Percentiles rank a stretch among this genome's conserved stretches.
Conservation (phyloP, 2,113 vertebrate genomes). For the Spea bombifrons region DNA sequence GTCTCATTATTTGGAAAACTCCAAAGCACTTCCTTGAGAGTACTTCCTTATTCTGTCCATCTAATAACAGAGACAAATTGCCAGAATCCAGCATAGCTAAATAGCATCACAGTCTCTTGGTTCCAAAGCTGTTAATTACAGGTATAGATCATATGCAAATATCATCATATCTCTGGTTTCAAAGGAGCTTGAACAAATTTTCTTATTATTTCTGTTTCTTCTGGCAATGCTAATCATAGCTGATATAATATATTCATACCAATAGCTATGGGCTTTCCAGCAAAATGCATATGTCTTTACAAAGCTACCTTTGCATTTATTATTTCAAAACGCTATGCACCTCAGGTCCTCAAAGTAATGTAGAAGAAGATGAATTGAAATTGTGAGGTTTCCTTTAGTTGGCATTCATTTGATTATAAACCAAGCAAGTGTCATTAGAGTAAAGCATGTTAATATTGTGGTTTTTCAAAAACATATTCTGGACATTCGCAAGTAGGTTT, state of each 20-base stretch:
- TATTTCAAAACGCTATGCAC: not conserved
- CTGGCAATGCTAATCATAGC: constrained; percentile 16
- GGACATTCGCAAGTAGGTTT: too few relatives aligned
- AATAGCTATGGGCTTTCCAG: not conserved
- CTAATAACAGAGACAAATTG: constrained; percentile 42
- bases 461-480: too few relatives aligned
- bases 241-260: constrained; percentile 15
- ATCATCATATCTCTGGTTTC: constrained; percentile 36
- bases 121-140: constrained; percentile 47
- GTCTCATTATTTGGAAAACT: constrained; percentile 34
- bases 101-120: constrained; percentile 24
- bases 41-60: constrained; percentile 35
- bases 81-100: constrained; percentile 40
- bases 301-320: not conserved
- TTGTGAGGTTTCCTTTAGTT: too few relatives aligned
- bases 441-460: too few relatives aligned
- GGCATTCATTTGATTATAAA: too few relatives aligned
- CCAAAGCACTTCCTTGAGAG: constrained; percentile 40
- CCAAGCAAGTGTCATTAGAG: too few relatives aligned
- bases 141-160: constrained; percentile 47
- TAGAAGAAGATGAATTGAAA: not conserved
- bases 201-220: constrained; percentile 22
- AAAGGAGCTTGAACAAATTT: constrained; percentile 22
- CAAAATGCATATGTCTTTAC: not conserved
- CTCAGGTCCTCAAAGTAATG: not conserved